Evolutionary conservation across 2,797 vertebrate species (phyloP), one percentile per base, ranked within the genome.

Genomic region (Tapera naevia): DNA sequence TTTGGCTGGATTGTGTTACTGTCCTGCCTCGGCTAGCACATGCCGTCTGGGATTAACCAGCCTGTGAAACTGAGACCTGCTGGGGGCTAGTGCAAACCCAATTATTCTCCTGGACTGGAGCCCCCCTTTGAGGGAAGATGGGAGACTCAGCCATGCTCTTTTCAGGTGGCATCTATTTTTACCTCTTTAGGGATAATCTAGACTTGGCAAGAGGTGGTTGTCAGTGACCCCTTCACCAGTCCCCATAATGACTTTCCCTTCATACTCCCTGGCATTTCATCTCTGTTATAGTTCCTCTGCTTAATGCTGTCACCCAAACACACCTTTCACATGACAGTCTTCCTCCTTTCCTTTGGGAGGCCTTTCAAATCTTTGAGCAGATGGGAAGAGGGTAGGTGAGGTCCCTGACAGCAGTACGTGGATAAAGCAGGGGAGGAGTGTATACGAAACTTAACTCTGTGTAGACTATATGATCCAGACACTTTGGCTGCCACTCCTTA

Each of bases 31-130:
- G 3, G 41, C 48, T 61, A 91, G 64, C 62, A 82, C 80, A 90
- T 88, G 56, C 62, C 0, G 1, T 93, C 80, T 91, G 64, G 81
- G 93, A 92, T 93, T 93, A 97, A 71, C 35, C 2, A 2, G 73
- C 43, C 79, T 2, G 3, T 67, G 80, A 79, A 95, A 88, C 21
- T 0, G 10, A 72, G 45, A 46, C 39, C 48, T 53, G 32, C 17
- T 0, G 0, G 27, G 17, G 27, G 30, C 41, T 46, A 35, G 21
- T 9, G 25, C 39, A 61, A 82, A 61, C 22, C 5, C 2, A 3
- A 1, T 46, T 94, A 69, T 89, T n/a, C 1, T n/a, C 64, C 32
- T 2, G 3, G 27, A 24, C 14, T 3, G 3, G 18, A 88, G 25
- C 19, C 17, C 27, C 9, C 7, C 12, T 8, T n/a, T n/a, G 60